Conservation (phyloP, 2,888 invertebrate genomes). For the Anorthoa munda region DNA sequence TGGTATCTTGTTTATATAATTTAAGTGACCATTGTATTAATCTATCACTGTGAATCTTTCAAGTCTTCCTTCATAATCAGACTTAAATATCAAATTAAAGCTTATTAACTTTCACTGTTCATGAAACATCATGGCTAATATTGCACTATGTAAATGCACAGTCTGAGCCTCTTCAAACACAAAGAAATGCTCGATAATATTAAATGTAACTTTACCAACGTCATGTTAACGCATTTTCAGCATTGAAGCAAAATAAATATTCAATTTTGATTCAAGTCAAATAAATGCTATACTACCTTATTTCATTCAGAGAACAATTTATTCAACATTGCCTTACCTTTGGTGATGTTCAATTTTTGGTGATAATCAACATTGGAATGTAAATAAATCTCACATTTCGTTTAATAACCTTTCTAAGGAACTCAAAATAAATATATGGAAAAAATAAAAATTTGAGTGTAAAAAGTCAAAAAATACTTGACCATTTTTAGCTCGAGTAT, state of each 20-base stretch:
- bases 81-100: slow-evolving; percentile 82
- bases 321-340: slow-evolving; percentile 88
- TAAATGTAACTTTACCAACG: slow-evolving; percentile 67
- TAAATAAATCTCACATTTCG: slow-evolving; percentile 84
- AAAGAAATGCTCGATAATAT: slow-evolving; percentile 57
- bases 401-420: slow-evolving; percentile 80
- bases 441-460: slow-evolving; percentile 89
- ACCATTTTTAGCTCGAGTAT: slow-evolving; percentile 90
- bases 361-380: slow-evolving; percentile 88
- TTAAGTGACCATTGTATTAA: slow-evolving; percentile 60
- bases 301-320: slow-evolving; percentile 82
- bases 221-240: slow-evolving; percentile 72
- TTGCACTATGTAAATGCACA: slow-evolving; percentile 74
- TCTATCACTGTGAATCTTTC: slow-evolving; percentile 66
- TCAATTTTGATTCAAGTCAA: slow-evolving; percentile 84
- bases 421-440: slow-evolving; percentile 81
- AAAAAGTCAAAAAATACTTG: slow-evolving; percentile 92
- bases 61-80: slow-evolving; percentile 70
- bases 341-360: slow-evolving; percentile 86
- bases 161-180: slow-evolving; percentile 68
- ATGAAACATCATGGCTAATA: slow-evolving; percentile 68
- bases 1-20: slow-evolving; percentile 37
- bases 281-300: slow-evolving; percentile 92
- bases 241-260: slow-evolving; percentile 77
- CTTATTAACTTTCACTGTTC: slow-evolving; percentile 71